Evolutionary conservation across 1,140 invertebrate genomes (phyloP).

Genomic region (Apis cerana): DNA sequence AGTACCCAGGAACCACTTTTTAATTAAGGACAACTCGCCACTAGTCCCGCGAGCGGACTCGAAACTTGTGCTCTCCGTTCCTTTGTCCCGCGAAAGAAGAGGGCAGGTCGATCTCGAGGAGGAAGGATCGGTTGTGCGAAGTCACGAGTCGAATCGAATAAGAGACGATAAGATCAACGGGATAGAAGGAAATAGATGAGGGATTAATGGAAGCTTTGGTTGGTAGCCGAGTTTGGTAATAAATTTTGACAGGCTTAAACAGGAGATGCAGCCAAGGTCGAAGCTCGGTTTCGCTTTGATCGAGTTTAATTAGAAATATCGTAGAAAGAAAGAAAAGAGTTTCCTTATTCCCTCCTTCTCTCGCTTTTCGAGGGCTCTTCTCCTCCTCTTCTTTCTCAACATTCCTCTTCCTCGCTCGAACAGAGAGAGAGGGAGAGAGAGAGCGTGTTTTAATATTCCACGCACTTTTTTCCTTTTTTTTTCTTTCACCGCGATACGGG

Average conservation of each 20-base stretch:
- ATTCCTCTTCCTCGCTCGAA: not conserved
- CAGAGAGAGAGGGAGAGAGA: too few relatives aligned
- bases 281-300: constrained; percentile 19
- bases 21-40: too few relatives aligned
- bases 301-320: constrained; percentile 38
- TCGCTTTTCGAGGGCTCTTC: not conserved
- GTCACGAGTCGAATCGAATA: constrained; percentile 39
- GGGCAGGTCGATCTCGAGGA: not conserved
- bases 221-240: constrained; percentile 14
- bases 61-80: too few relatives aligned
- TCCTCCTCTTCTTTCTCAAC: not conserved
- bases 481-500: constrained; percentile 7
- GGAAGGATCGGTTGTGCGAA: constrained; percentile 19
- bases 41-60: too few relatives aligned
- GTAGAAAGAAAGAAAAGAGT: not conserved
- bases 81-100: too few relatives aligned
- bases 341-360: not conserved
- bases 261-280: constrained; percentile 29
- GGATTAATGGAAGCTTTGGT: constrained; percentile 28
- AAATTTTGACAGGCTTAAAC: constrained; percentile 55
- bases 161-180: constrained; percentile 40
- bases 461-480: constrained; percentile 20
- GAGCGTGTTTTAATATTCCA: constrained; percentile 36
- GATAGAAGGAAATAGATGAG: constrained; percentile 21
- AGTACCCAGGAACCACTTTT: too few relatives aligned